Evolutionary conservation across 2,113 vertebrate species (phyloP).

Genomic region (Cathartes aura): DNA sequence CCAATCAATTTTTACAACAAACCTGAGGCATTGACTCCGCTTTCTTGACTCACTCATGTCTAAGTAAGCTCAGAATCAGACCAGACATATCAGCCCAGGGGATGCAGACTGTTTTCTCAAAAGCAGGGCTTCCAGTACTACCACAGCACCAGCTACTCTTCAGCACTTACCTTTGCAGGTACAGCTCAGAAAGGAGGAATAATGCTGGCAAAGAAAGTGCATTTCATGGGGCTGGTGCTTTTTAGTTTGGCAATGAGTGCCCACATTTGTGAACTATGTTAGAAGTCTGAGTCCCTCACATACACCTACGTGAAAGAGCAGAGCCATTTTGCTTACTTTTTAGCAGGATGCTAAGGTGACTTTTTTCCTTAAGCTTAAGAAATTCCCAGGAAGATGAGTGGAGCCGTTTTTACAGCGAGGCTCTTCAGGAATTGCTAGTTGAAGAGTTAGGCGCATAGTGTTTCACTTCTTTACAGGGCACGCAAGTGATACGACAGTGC

Average conservation of each 20-base stretch:
- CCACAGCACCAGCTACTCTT: background rate
- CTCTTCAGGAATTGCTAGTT: background rate
- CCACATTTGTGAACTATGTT: background rate
- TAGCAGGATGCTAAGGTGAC: background rate
- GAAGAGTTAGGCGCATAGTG: background rate
- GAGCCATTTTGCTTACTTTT: background rate
- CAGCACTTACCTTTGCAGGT: background rate
- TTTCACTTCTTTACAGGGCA: background rate
- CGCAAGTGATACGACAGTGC: background rate
- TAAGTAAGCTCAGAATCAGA: background rate
- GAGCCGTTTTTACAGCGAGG: background rate
- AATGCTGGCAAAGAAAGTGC: background rate
- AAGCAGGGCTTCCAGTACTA: background rate
- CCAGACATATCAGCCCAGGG: background rate
- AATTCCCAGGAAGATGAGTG: background rate
- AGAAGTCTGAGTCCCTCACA: background rate
- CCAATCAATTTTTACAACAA: background rate
- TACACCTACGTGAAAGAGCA: background rate
- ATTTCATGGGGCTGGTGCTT: background rate
- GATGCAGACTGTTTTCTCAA: background rate
- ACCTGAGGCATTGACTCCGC: background rate
- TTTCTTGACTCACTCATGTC: background rate
- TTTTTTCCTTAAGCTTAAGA: background rate
- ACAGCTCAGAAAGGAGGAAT: background rate
- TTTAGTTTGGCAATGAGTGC: background rate